A percentile compares a stretch with the other conserved stretches of the same genome.
These are phyloP conservation scores for Tanypteryx hageni DNA, from an alignment of 2,888 invertebrate genomes.

Conservation along the genomic window DNA sequence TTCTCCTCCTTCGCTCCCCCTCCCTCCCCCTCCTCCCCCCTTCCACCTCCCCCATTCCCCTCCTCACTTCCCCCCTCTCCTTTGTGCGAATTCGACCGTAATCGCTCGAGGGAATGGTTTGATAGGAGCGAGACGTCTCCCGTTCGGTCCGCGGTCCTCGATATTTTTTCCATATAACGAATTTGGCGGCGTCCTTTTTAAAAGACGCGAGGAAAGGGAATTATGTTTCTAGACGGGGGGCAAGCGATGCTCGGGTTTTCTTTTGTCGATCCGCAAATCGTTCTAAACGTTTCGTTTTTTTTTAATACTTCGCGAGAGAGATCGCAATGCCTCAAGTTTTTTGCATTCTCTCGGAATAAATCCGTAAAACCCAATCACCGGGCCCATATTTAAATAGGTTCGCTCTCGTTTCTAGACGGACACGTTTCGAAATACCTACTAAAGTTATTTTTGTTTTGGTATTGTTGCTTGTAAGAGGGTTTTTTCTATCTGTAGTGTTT, in stretches of 20 bases:
- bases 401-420: no score
- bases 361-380: no score
- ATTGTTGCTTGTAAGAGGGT: no score
- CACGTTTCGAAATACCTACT: no score
- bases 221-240: neutral
- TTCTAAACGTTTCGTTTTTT: no score
- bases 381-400: no score
- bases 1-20: neutral
- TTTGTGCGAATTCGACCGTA: neutral
- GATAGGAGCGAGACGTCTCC: neutral
- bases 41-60: neutral
- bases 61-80: neutral
- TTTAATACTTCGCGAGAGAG: no score
- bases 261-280: neutral
- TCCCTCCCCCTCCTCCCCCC: neutral
- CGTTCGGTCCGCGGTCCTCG: neutral
- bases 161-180: neutral
- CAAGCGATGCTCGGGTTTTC: neutral
- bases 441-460: no score
- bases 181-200: neutral
- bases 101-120: slow-evolving; percentile 12
- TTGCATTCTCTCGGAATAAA: no score
- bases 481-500: no score
- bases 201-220: neutral
- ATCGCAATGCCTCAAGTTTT: no score